phyloP scores from a whole-genome alignment of 2,113 vertebrate genomes.

The Perca flavescens region DNA sequence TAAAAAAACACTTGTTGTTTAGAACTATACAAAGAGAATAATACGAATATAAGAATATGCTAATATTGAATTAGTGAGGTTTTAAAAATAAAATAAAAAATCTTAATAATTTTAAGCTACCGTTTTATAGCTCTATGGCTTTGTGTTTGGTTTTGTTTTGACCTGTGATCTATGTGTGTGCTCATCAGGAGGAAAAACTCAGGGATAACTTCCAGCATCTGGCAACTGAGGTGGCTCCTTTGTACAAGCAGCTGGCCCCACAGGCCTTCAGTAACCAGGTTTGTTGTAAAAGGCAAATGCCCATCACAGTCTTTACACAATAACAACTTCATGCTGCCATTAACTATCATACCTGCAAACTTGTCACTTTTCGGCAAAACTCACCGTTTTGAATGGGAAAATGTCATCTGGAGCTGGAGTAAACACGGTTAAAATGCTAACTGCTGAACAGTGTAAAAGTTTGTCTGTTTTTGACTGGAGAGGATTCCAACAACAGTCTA shows the following conservation, averaged over 20 bases:
- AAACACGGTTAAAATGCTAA: too few relatives aligned
- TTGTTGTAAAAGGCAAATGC: slow-evolving; percentile 24
- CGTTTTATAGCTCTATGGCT: neutral
- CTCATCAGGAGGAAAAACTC: slow-evolving; percentile 91
- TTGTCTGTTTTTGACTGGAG: too few relatives aligned
- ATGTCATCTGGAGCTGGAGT: too few relatives aligned
- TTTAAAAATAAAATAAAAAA: too few relatives aligned
- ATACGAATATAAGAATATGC: too few relatives aligned
- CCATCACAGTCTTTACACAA: neutral
- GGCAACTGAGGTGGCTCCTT: slow-evolving; percentile 93
- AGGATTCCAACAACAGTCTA: too few relatives aligned
- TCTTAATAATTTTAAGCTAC: neutral
- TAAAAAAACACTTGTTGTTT: neutral
- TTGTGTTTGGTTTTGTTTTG: slow-evolving; percentile 22
- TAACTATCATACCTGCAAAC: too few relatives aligned
- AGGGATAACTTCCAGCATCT: slow-evolving; percentile 94
- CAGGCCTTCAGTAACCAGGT: slow-evolving; percentile 99
- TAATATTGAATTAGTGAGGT: too few relatives aligned
- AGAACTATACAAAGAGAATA: neutral
- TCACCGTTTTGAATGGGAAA: too few relatives aligned
- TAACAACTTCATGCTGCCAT: neutral
- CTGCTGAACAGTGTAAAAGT: too few relatives aligned
- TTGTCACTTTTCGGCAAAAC: too few relatives aligned
- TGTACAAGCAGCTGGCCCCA: slow-evolving; percentile 93
- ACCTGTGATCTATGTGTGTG: slow-evolving; percentile 27